phyloP scores from a whole-genome alignment of 2,113 vertebrate genomes.

The Echinops telfairi region DNA sequence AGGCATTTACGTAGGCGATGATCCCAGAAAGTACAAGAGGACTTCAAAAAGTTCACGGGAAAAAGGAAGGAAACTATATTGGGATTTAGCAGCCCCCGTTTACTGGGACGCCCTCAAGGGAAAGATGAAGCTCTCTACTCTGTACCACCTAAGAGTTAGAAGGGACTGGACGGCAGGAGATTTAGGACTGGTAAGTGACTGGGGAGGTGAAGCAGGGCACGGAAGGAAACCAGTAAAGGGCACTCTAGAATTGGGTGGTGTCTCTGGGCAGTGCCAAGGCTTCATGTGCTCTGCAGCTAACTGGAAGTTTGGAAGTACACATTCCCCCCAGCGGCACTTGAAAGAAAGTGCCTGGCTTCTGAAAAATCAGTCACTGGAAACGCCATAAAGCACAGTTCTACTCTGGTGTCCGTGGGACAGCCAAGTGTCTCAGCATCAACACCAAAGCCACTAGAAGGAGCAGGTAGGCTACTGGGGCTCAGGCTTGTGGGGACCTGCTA shows the following conservation, averaged over 20 bases:
- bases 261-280: background rate
- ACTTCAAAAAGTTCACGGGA: no score
- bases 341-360: background rate
- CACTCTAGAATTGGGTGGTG: background rate
- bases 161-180: no score
- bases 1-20: no score
- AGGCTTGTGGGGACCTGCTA: background rate
- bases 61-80: no score
- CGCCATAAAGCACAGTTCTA: no score
- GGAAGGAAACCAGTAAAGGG: no score
- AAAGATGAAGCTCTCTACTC: no score
- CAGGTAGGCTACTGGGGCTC: no score
- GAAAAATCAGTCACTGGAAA: background rate
- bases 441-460: background rate
- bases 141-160: no score
- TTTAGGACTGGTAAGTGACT: background rate
- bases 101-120: no score
- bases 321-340: no score
- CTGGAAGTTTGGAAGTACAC: background rate
- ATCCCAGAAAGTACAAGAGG: background rate
- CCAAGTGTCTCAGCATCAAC: background rate
- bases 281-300: background rate
- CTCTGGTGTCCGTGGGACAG: background rate
- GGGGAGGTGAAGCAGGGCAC: background rate
- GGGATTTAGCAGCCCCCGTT: no score